Conservation (phyloP, 2,797 vertebrate species). For the Brachyrhaphis roseni region DNA sequence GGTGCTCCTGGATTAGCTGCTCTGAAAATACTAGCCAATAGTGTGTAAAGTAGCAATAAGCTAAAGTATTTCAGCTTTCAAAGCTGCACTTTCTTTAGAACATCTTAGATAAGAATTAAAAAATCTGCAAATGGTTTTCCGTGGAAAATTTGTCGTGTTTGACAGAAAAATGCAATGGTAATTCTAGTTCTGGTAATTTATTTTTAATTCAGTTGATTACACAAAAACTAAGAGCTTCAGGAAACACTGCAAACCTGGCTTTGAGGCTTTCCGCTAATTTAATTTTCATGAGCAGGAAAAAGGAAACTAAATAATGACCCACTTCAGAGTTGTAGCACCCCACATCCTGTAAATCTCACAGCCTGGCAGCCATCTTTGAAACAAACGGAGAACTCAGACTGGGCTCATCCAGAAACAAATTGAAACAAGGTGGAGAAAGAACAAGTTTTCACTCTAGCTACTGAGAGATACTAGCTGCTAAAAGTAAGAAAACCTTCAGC, state of each 20-base stretch:
- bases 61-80: not conserved
- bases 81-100: not conserved
- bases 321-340: constrained; percentile 46
- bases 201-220: constrained; percentile 10
- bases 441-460: not conserved
- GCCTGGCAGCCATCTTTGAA: constrained; percentile 40
- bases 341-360: constrained; percentile 26
- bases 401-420: not conserved
- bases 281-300: constrained; percentile 39
- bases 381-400: constrained; percentile 22
- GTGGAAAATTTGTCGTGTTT: not conserved
- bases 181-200: constrained; percentile 3
- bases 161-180: not conserved
- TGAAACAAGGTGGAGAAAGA: constrained; percentile 3
- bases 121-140: not conserved
- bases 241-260: constrained; percentile 11
- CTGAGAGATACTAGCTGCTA: not conserved
- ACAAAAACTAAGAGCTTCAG: constrained; percentile 14
- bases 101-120: not conserved
- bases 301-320: constrained; percentile 46
- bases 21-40: too few relatives aligned
- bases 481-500: not conserved
- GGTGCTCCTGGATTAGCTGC: not conserved
- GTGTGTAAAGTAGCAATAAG: too few relatives aligned
- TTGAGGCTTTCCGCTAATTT: constrained; percentile 36